Evolutionary conservation across 2,888 invertebrate species (phyloP).

Genomic region (Coenonympha glycerion): DNA sequence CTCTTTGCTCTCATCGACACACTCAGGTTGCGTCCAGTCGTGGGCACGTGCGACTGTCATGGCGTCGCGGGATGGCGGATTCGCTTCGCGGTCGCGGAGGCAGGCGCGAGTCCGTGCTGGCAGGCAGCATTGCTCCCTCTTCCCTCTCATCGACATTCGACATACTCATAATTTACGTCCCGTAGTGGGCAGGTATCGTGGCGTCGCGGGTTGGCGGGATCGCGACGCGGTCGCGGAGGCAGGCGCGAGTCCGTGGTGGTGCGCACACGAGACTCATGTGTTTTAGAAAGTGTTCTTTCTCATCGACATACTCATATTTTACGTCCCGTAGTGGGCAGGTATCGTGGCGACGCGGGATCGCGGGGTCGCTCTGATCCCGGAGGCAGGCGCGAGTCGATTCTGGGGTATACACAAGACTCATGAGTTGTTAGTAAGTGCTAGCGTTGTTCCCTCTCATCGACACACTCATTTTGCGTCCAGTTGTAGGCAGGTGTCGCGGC

Average conservation of each 20-base stretch:
- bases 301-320: slow-evolving; percentile 86
- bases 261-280: slow-evolving; percentile 79
- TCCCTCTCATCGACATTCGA: slow-evolving; percentile 78
- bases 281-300: slow-evolving; percentile 74
- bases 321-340: slow-evolving; percentile 74
- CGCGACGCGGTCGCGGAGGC: slow-evolving; percentile 76
- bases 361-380: slow-evolving; percentile 78
- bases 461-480: slow-evolving; percentile 84
- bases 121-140: no score
- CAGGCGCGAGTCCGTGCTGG: no score
- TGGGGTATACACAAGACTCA: slow-evolving; percentile 84
- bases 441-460: slow-evolving; percentile 82
- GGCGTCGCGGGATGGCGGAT: slow-evolving; percentile 65
- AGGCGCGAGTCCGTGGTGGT: slow-evolving; percentile 82
- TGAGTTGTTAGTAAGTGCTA: slow-evolving; percentile 51
- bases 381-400: slow-evolving; percentile 78
- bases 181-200: slow-evolving; percentile 64
- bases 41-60: slow-evolving; percentile 63
- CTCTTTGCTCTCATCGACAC: slow-evolving; percentile 77
- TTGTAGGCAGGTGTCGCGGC: slow-evolving; percentile 60
- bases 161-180: slow-evolving; percentile 85
- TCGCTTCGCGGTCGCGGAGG: no score
- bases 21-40: slow-evolving; percentile 82
- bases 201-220: slow-evolving; percentile 69
- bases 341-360: slow-evolving; percentile 55